Base-by-base conservation (phyloP, 1,140 invertebrate species). In the Pygmarrhopalites habei region DNA sequence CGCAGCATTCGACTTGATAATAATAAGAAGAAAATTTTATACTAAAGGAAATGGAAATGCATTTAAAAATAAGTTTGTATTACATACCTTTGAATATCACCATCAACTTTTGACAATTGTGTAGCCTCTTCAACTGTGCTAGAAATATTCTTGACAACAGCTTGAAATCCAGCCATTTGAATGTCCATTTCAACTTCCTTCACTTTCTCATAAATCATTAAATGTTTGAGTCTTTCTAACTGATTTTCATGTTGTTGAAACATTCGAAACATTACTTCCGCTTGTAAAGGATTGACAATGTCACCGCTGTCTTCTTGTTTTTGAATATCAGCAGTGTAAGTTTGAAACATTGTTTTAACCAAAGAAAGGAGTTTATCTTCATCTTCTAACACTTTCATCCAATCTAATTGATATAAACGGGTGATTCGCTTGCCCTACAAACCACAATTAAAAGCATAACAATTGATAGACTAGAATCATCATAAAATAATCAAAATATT, bases 171-270 rank as follows among this genome's bases (percentile, higher is more conserved):
- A 17, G 61, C 52, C 1, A 63, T 43, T 23, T 53, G 12, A 15
- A 67, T 55, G 28, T 64, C 39, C 21, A 17, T 2, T 0, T 47
- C 30, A 28, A 53, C 14, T 29, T 56, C 57, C 17, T 25, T n/a
- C 10, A 64, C 46, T 28, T 56, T 52, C 23, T 67, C 61, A 28
- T 56, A 67, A 17, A 64, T 60, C 28, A 67, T 63, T n/a, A 39
- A 46, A 39, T 67, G 65, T 26, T 64, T 67, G 1, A 67, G 58
- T 21, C 65, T n/a, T 28, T 67, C 51, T 53, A 67, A 64, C 26
- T 67, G 60, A 15, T 39, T 63, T 26, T 29, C 61, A 21, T 60
- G 46, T 26, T 64, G 57, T 14, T 49, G 5, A 43, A 67, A 67
- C 14, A 49, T 56, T 28, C 53, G 44, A 7, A 51, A 32, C 3